phyloP scores from a whole-genome alignment of 2,888 invertebrate genomes.

The Eretmocerus hayati region DNA sequence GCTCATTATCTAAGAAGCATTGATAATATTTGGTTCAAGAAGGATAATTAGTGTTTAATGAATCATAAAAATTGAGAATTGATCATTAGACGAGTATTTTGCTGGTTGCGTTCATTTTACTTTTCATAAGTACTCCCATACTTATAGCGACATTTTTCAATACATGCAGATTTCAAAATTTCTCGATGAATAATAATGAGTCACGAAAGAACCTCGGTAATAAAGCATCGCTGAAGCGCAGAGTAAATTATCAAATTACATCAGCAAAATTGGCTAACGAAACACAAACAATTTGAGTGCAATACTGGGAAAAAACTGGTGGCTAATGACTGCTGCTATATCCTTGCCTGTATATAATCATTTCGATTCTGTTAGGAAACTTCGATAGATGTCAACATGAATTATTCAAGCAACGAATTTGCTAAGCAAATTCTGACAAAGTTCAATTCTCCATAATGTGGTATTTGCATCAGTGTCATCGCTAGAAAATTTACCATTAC shows the following conservation, averaged over 20 bases:
- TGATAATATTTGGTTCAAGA: too few relatives aligned
- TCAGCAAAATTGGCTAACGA: constrained; percentile 3
- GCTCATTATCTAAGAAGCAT: too few relatives aligned
- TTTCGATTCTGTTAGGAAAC: constrained; percentile 9
- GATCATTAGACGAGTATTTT: too few relatives aligned
- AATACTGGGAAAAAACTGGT: constrained; percentile 7
- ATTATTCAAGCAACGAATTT: constrained; percentile 6
- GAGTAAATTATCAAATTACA: constrained; percentile 16
- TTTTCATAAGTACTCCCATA: too few relatives aligned
- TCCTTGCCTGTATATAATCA: too few relatives aligned
- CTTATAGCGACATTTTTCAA: too few relatives aligned
- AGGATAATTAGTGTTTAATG: too few relatives aligned
- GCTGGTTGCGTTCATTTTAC: too few relatives aligned
- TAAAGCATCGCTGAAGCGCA: background rate
- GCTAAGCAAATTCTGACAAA: background rate
- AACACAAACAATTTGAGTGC: constrained; percentile 2
- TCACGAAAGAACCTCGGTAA: constrained; percentile 2
- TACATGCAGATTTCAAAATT: background rate
- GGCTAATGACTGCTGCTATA: background rate
- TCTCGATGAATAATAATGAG: background rate
- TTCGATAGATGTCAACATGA: too few relatives aligned
- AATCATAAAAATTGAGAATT: too few relatives aligned
- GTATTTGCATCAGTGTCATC: too few relatives aligned
- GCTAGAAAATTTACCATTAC: too few relatives aligned
- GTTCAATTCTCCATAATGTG: background rate